These are phyloP conservation scores for Pluvialis apricaria DNA, from an alignment of 2,113 vertebrate genomes.

Conservation along the genomic window DNA sequence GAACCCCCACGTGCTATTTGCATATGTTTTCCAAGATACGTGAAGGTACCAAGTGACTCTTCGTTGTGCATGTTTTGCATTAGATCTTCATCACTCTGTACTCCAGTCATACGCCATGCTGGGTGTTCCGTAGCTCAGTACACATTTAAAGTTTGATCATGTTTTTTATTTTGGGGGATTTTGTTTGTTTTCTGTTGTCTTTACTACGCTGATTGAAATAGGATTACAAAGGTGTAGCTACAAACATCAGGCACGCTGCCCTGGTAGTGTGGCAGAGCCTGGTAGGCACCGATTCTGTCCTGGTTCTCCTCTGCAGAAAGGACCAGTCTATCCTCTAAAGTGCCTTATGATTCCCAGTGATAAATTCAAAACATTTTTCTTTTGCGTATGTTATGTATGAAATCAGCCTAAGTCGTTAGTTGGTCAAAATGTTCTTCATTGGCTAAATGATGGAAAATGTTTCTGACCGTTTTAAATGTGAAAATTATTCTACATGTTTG, in stretches of 20 bases:
- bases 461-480: neutral
- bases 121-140: neutral
- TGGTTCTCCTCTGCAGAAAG: neutral
- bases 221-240: neutral
- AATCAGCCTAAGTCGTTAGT: neutral
- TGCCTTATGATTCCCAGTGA: neutral
- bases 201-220: neutral
- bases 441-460: neutral
- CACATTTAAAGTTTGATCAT: neutral
- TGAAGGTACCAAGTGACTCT: neutral
- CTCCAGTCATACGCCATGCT: neutral
- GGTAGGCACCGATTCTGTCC: neutral
- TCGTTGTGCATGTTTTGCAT: neutral
- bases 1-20: neutral
- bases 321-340: neutral
- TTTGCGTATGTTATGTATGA: neutral
- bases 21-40: neutral
- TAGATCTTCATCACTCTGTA: neutral
- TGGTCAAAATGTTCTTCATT: neutral
- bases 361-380: neutral
- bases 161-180: neutral
- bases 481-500: neutral
- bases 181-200: neutral
- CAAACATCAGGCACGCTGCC: accelerated
- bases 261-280: neutral